Evolutionary conservation across 2,797 vertebrate species (phyloP).

Genomic region (Champsocephalus gunnari): DNA sequence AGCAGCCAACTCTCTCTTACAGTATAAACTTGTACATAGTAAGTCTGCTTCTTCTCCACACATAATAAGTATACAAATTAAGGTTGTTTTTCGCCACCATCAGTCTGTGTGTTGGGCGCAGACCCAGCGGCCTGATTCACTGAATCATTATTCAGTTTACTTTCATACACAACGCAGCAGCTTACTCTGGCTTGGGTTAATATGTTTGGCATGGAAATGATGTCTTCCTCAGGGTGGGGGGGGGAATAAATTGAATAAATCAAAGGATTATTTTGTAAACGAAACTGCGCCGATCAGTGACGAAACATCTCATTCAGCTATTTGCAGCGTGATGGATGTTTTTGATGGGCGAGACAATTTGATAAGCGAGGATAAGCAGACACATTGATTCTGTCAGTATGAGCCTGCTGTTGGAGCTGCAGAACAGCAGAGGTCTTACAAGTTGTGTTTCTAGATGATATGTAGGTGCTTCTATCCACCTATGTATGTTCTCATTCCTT

Average conservation of each 20-base stretch:
- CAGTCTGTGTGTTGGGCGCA: constrained; percentile 12
- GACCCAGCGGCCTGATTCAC: constrained; percentile 58
- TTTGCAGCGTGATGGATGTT: constrained; percentile 40
- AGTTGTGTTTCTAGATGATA: constrained; percentile 31
- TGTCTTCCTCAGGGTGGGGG: constrained; percentile 35
- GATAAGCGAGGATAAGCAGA: constrained; percentile 26
- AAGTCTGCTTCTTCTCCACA: constrained; percentile 16
- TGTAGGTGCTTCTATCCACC: constrained; percentile 20
- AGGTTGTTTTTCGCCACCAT: constrained; percentile 37
- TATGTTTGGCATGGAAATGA: constrained; percentile 62
- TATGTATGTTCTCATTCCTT: constrained; percentile 39
- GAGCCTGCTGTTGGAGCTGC: constrained; percentile 24
- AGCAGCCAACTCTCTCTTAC: constrained; percentile 13
- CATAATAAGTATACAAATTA: constrained; percentile 27
- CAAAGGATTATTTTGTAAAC: constrained; percentile 46
- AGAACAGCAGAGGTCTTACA: constrained; percentile 35
- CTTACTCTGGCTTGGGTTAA: constrained; percentile 52
- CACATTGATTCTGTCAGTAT: constrained; percentile 16
- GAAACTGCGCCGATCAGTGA: constrained; percentile 48
- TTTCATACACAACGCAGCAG: constrained; percentile 60
- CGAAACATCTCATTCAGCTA: constrained; percentile 43
- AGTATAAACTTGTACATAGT: not conserved
- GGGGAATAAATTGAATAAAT: constrained; percentile 23
- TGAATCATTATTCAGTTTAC: constrained; percentile 66
- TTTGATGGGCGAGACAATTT: constrained; percentile 40